A percentile compares a stretch with the other conserved stretches of the same genome.
These are phyloP conservation scores for Phoronis australis DNA, from an alignment of 2,888 invertebrate species.

Conservation along the genomic window DNA sequence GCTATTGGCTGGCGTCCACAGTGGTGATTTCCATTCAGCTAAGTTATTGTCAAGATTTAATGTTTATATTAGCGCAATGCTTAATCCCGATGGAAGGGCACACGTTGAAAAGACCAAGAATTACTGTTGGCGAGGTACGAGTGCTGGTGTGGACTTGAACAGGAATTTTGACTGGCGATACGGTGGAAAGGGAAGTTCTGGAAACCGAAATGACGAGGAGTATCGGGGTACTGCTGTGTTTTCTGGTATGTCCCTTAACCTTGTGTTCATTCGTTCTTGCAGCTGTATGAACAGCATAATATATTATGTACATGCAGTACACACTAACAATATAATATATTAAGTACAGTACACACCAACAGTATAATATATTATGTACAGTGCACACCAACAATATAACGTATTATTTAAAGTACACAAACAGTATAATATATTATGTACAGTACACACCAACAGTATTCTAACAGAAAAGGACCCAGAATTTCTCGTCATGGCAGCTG, in stretches of 20 bases:
- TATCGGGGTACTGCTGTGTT: conserved; percentile 38
- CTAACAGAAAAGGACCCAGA: too few relatives aligned
- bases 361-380: too few relatives aligned
- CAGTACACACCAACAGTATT: too few relatives aligned
- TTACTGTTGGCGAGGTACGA: conserved; percentile 48
- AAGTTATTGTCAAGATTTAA: conserved; percentile 20
- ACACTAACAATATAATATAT: too few relatives aligned
- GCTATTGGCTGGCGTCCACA: conserved; percentile 24
- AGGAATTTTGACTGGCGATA: conserved; percentile 50
- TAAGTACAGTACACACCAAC: too few relatives aligned
- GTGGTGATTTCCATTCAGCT: conserved; percentile 16
- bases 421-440: too few relatives aligned
- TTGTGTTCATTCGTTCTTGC: background rate
- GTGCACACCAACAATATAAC: too few relatives aligned
- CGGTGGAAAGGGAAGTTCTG: conserved; percentile 42
- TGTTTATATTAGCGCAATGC: conserved; percentile 36
- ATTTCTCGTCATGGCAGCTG: too few relatives aligned
- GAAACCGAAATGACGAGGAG: conserved; percentile 37
- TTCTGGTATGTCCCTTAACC: conserved; percentile 28
- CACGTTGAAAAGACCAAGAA: conserved; percentile 35
- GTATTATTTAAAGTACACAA: too few relatives aligned
- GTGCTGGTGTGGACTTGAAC: conserved; percentile 45
- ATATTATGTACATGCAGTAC: too few relatives aligned
- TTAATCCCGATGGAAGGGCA: conserved; percentile 46
- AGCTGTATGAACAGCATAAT: background rate